These are phyloP conservation scores for Drosophila takahashii DNA, from an alignment of 1,140 invertebrate genomes.

Conservation along the genomic window DNA sequence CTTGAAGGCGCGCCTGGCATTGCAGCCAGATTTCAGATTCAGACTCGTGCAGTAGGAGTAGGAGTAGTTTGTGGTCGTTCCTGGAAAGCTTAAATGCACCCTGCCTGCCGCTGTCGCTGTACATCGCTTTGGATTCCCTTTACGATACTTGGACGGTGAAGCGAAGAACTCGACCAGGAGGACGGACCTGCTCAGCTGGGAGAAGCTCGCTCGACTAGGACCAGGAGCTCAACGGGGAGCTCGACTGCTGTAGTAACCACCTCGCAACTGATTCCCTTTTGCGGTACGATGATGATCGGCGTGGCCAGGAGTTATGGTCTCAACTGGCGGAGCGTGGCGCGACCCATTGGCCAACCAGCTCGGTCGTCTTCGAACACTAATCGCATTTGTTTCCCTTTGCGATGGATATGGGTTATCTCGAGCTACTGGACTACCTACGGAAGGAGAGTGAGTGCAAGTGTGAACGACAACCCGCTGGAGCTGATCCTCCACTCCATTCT, in stretches of 20 bases:
- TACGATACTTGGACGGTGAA: slow-evolving; percentile 53
- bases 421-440: slow-evolving; percentile 55
- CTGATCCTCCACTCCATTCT: slow-evolving; percentile 12
- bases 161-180: slow-evolving; percentile 18
- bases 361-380: slow-evolving; percentile 76
- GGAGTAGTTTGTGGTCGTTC: background rate
- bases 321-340: slow-evolving; percentile 70
- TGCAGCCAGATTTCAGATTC: slow-evolving; percentile 21
- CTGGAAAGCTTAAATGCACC: slow-evolving; percentile 42
- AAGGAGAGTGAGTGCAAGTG: slow-evolving; percentile 35
- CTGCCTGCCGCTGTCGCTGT: slow-evolving; percentile 66
- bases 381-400: slow-evolving; percentile 82
- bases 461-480: slow-evolving; percentile 51
- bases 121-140: slow-evolving; percentile 76
- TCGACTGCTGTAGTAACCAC: slow-evolving; percentile 75
- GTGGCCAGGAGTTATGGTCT: slow-evolving; percentile 75
- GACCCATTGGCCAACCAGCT: slow-evolving; percentile 54
- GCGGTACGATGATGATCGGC: slow-evolving; percentile 73
- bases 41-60: slow-evolving; percentile 13
- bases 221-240: slow-evolving; percentile 33
- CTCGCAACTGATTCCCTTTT: slow-evolving; percentile 79
- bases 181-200: slow-evolving; percentile 1
- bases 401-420: slow-evolving; percentile 58
- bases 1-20: slow-evolving; percentile 10
- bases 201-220: slow-evolving; percentile 28